Base-by-base conservation (phyloP, 2,888 invertebrate species). In the Allolobophora icterica region DNA sequence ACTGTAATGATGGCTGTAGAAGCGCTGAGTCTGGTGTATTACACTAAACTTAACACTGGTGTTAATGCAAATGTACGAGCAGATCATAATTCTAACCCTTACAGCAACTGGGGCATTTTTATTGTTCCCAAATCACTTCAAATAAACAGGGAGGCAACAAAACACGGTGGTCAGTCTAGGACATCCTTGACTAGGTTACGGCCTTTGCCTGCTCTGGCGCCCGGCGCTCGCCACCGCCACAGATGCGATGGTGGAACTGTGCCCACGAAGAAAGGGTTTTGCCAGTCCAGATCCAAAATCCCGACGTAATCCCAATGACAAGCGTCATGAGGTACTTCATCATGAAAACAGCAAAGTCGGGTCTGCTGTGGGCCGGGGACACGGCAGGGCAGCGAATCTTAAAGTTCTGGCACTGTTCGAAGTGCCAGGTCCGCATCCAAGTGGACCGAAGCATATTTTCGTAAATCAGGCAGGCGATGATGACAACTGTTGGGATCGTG, bases 251-350 rank as follows among this genome's bases (percentile, higher is more conserved):
- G 91, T 94, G 94, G 93, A 95, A 94, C 34, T 93, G 93, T 92
- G 93, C 94, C 99, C 99, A 99, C 93, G 98, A 98, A 92, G 97
- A 97, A 94, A 98, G 96, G 1, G 99, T 99, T 96, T 99, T 99
- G 87, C 98, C 97, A 40, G 98, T 98, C 97, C 98, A 98, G 92
- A 99, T 97, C 99, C 99, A 99, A 94, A 99, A 98, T 94, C 98
- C 98, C 90, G 98, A 98, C 17, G 99, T 98, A 92, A 99, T 98
- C 3, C 99, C 99, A 90, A 99, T 98, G 93, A 98, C 97, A 96
- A 99, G 97, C 91, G 98, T 97, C 97, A 98, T 98, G 92, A 99
- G 96, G 96, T 99, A 98, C 95, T 99, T 99, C 92, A 98, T 97
- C 98, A 99, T 98, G 95, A 98, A 99, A 94, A 98, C 97, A 95